Percentiles rank a stretch among this genome's conserved stretches.
These are phyloP conservation scores for Eupithecia dodoneata DNA, from an alignment of 2,888 invertebrate species.

Conservation along the genomic window DNA sequence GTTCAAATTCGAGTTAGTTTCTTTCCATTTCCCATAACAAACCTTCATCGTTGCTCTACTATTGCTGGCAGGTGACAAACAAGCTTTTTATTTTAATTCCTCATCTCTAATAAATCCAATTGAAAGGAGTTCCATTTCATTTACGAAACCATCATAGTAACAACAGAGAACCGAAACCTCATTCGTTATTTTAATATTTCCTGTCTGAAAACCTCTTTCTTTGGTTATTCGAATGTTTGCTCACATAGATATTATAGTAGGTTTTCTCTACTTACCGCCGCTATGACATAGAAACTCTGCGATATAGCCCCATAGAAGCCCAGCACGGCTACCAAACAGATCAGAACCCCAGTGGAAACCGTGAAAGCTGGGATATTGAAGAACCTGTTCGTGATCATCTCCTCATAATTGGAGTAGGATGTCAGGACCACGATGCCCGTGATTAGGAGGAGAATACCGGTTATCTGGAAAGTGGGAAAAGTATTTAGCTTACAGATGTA, in stretches of 20 bases:
- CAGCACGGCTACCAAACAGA: constrained; percentile 89
- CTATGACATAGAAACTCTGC: constrained; percentile 91
- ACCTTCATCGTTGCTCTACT: neutral
- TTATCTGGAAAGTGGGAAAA: constrained; percentile 83
- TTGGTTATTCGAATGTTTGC: too few species aligned
- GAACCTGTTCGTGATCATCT: constrained; percentile 85
- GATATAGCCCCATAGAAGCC: constrained; percentile 94
- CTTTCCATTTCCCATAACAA: neutral
- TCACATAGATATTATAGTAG: too few species aligned
- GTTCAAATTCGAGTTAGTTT: neutral
- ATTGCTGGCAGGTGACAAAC: neutral
- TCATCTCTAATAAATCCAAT: neutral
- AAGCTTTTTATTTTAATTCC: neutral
- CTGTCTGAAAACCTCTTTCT: neutral
- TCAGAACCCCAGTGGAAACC: constrained; percentile 87
- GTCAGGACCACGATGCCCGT: constrained; percentile 86
- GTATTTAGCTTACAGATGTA: too few species aligned
- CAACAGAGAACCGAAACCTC: neutral
- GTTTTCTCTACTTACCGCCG: constrained; percentile 84
- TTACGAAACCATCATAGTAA: neutral
- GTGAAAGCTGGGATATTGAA: constrained; percentile 87
- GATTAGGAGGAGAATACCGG: constrained; percentile 89
- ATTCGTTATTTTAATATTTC: neutral
- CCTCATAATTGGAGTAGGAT: constrained; percentile 84
- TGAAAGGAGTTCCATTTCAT: neutral